Evolutionary conservation across 2,113 vertebrate species (phyloP).

Genomic region (Acrocephalus arundinaceus): DNA sequence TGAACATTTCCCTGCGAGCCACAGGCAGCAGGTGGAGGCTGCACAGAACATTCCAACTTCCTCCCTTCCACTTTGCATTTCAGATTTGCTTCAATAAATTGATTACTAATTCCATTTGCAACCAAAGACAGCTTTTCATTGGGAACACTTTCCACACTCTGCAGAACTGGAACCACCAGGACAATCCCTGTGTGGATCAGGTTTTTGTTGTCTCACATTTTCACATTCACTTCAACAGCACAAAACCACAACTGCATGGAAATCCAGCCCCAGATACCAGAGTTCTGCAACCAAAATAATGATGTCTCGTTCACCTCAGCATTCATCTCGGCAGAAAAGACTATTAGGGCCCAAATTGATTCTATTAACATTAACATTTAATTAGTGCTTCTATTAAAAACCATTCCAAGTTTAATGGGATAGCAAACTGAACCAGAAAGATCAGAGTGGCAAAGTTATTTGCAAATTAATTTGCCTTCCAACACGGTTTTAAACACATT

Average conservation of each 20-base stretch:
- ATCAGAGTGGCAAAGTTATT: not conserved
- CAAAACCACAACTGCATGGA: not conserved
- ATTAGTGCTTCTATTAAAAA: slow-evolving; percentile 25
- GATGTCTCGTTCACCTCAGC: not conserved
- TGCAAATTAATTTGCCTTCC: not conserved
- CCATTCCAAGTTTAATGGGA: not conserved
- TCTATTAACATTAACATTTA: slow-evolving; percentile 10
- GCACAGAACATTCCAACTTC: not conserved
- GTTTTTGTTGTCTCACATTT: not conserved
- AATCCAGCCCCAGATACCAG: not conserved
- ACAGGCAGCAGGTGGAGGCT: not conserved
- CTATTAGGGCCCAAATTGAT: not conserved
- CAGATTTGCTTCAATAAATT: not conserved
- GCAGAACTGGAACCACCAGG: not conserved
- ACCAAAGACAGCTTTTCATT: not conserved
- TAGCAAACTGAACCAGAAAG: not conserved
- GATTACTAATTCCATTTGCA: not conserved
- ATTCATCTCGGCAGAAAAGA: not conserved
- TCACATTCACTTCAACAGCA: not conserved
- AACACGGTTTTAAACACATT: not conserved
- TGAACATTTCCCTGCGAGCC: not conserved
- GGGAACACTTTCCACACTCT: not conserved
- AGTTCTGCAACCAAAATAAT: not conserved
- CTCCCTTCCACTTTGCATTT: not conserved
- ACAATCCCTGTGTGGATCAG: not conserved